Conservation (phyloP, 2,113 vertebrate species). For the Hippocampus barbouri region DNA sequence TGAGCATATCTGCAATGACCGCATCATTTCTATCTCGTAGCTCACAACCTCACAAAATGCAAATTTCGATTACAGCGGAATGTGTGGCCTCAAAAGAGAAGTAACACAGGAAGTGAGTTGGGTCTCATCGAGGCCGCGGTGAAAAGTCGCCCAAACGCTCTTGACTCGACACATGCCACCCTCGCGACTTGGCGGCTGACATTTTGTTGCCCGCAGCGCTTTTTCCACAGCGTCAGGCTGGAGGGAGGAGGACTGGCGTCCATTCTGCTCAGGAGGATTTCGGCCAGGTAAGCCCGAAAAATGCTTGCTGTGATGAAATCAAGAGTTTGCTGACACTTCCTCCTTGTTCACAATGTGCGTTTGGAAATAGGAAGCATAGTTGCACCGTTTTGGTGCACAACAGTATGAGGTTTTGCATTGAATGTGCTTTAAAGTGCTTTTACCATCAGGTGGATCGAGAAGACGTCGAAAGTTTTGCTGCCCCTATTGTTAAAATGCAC, state of each 20-base stretch:
- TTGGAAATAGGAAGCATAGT: neutral
- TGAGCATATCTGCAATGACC: too few relatives aligned
- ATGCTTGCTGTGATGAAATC: neutral
- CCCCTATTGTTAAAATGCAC: neutral
- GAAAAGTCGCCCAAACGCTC: neutral
- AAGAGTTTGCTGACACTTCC: neutral
- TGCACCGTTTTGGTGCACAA: neutral
- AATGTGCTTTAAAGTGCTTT: neutral
- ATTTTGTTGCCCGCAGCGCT: constrained; percentile 18
- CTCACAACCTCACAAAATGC: too few relatives aligned
- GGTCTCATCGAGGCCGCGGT: constrained; percentile 39
- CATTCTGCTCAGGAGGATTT: constrained; percentile 56
- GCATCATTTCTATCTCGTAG: neutral
- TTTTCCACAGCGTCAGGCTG: constrained; percentile 35
- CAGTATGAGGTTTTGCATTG: neutral
- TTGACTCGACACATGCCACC: neutral
- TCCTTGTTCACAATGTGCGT: neutral
- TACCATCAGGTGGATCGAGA: neutral
- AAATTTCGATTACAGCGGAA: neutral
- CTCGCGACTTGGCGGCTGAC: constrained; percentile 14
- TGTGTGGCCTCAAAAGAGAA: constrained; percentile 54
- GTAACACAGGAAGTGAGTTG: constrained; percentile 74
- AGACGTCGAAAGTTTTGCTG: neutral
- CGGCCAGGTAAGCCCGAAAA: constrained; percentile 51
- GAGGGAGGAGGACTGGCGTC: constrained; percentile 50